A percentile compares a stretch with the other conserved stretches of the same genome.
These are phyloP conservation scores for Tribolium freemani DNA, from an alignment of 2,888 invertebrate species.

Conservation along the genomic window DNA sequence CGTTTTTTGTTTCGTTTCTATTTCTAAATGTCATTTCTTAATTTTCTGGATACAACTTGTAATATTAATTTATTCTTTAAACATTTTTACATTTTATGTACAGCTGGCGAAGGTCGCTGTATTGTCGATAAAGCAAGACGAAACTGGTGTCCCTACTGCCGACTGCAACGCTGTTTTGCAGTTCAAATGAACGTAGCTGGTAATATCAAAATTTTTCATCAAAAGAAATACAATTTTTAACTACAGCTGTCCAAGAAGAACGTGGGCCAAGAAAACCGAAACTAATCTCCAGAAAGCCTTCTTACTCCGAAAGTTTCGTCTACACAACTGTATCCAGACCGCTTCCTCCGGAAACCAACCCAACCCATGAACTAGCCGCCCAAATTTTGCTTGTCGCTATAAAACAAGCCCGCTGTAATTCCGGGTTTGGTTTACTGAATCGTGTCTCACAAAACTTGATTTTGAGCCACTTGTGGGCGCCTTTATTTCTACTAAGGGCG, in stretches of 20 bases:
- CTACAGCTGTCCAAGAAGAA: slow-evolving; percentile 86
- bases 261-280: slow-evolving; percentile 79
- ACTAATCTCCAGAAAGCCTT: slow-evolving; percentile 33
- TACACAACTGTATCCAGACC: slow-evolving; percentile 19
- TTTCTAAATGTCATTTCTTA: no score
- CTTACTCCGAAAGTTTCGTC: slow-evolving; percentile 13
- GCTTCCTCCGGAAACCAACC: slow-evolving; percentile 39
- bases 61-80: no score
- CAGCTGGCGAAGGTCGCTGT: slow-evolving; percentile 81
- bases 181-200: slow-evolving; percentile 85
- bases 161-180: slow-evolving; percentile 82
- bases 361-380: slow-evolving; percentile 72
- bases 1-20: no score
- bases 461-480: slow-evolving; percentile 73
- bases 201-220: slow-evolving; percentile 56
- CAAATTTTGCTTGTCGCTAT: slow-evolving; percentile 74
- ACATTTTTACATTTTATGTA: slow-evolving; percentile 44
- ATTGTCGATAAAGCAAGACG: slow-evolving; percentile 84
- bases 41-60: no score
- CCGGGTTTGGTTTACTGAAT: slow-evolving; percentile 69
- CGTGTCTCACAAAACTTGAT: slow-evolving; percentile 71
- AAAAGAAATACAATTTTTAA: background rate
- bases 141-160: slow-evolving; percentile 91
- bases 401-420: slow-evolving; percentile 72
- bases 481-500: slow-evolving; percentile 72